Evolutionary conservation across 2,113 vertebrate species (phyloP), one percentile per base, ranked within the genome.

Genomic region (Dasyornis broadbenti): DNA sequence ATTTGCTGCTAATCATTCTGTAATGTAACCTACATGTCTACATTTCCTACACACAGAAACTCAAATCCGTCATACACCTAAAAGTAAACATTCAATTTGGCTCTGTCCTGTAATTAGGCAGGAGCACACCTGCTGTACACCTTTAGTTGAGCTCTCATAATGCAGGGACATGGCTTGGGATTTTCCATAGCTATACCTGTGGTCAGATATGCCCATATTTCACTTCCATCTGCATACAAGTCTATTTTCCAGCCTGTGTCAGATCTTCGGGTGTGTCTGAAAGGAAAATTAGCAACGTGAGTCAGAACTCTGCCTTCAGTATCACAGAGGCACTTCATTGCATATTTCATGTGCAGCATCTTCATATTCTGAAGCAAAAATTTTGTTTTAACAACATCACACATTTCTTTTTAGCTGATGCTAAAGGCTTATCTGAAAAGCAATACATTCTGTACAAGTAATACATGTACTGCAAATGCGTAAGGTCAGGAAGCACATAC

Each of bases 141-240:
- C 2, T 50, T 70, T 44, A 18, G 6, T 17, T 19, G 27, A 11
- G 22, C 26, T 20, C 15, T 53, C 0, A 0, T 23, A 5, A 40
- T 56, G 15, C 19, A 42, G 30, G 31, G 10, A 18, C 11, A 22
- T 0, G 4, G 53, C 13, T 61, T 64, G 20, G 21, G 35, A 16
- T 64, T 56, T 50, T 65, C 53, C n/a, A n/a, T n/a, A n/a, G n/a
- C n/a, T n/a, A n/a, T n/a, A n/a, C n/a, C 23, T 60, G 16, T 23
- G 31, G 13, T 17, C 45, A 70, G n/a, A 9, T 22, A 54, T 6
- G 8, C 28, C n/a, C 11, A 1, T 6, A 21, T 28, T 76, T 71
- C 57, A 12, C 27, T 56, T 28, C 26, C 30, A 28, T 14, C 35
- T 81, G 23, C 31, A 4, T 31, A 3, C 5, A 11, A 0, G 1